Evolutionary conservation across 2,113 vertebrate species (phyloP).

Genomic region (Clarias magur): DNA sequence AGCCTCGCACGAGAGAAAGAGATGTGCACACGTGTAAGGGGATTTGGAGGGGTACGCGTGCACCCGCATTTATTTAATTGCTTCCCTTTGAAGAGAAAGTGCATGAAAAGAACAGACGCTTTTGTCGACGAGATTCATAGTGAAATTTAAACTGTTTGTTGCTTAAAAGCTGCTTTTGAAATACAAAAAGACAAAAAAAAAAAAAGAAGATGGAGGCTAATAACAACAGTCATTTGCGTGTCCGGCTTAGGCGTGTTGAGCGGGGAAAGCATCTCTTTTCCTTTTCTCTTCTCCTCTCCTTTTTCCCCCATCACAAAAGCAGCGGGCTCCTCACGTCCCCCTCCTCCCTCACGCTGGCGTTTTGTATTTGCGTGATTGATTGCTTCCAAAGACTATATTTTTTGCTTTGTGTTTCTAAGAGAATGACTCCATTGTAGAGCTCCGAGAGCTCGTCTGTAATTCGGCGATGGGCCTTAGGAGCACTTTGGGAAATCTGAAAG

Average conservation of each 20-base stretch:
- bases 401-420: slow-evolving; percentile 58
- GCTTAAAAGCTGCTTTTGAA: slow-evolving; percentile 69
- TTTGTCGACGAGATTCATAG: slow-evolving; percentile 51
- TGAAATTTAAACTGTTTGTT: slow-evolving; percentile 66
- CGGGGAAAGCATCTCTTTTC: slow-evolving; percentile 24
- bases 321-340: slow-evolving; percentile 31
- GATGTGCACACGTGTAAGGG: neutral
- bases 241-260: slow-evolving; percentile 57
- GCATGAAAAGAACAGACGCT: slow-evolving; percentile 46
- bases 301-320: slow-evolving; percentile 54
- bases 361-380: slow-evolving; percentile 60
- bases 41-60: slow-evolving; percentile 17
- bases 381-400: slow-evolving; percentile 57
- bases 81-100: slow-evolving; percentile 53
- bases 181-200: slow-evolving; percentile 66
- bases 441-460: slow-evolving; percentile 45
- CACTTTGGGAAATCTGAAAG: slow-evolving; percentile 29
- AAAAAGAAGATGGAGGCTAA: slow-evolving; percentile 57
- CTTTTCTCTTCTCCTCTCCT: slow-evolving; percentile 7
- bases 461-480: slow-evolving; percentile 42
- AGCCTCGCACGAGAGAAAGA: neutral
- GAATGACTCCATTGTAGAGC: slow-evolving; percentile 57
- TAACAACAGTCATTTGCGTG: slow-evolving; percentile 58
- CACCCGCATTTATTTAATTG: slow-evolving; percentile 55
- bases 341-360: slow-evolving; percentile 50